Evolutionary conservation across 1,140 invertebrate species (phyloP).

Genomic region (Antheraea mylitta): DNA sequence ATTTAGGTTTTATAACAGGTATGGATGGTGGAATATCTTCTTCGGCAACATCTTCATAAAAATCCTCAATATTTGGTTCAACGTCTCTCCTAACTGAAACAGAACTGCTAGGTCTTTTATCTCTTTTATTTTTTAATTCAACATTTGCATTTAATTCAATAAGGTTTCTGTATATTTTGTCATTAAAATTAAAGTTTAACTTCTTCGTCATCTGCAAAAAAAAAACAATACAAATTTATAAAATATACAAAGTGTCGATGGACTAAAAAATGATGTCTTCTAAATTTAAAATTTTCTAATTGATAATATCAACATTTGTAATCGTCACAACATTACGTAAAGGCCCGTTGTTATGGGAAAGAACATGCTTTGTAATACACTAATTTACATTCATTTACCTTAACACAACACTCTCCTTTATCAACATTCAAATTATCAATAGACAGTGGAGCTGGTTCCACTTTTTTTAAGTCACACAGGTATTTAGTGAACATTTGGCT

Average conservation of each 20-base stretch:
- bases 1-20: slow-evolving; percentile 52
- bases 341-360: background rate
- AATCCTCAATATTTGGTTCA: slow-evolving; percentile 74
- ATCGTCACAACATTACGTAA: too few relatives aligned
- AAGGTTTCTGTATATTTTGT: slow-evolving; percentile 72
- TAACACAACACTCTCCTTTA: slow-evolving; percentile 34
- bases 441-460: slow-evolving; percentile 25
- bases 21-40: slow-evolving; percentile 55
- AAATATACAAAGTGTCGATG: background rate
- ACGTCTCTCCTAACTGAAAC: slow-evolving; percentile 51
- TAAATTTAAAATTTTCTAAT: too few relatives aligned
- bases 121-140: slow-evolving; percentile 44
- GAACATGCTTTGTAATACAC: too few relatives aligned
- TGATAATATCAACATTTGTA: too few relatives aligned
- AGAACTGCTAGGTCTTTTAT: slow-evolving; percentile 33
- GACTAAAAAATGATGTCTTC: too few relatives aligned
- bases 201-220: slow-evolving; percentile 66
- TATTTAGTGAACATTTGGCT: slow-evolving; percentile 58
- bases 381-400: background rate
- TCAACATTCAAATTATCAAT: slow-evolving; percentile 41
- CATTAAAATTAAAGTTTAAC: slow-evolving; percentile 73
- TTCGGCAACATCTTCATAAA: slow-evolving; percentile 55
- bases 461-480: slow-evolving; percentile 48
- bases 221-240: slow-evolving; percentile 8
- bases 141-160: slow-evolving; percentile 69